phyloP scores from a whole-genome alignment of 2,113 vertebrate species.

The Colinus virginianus region DNA sequence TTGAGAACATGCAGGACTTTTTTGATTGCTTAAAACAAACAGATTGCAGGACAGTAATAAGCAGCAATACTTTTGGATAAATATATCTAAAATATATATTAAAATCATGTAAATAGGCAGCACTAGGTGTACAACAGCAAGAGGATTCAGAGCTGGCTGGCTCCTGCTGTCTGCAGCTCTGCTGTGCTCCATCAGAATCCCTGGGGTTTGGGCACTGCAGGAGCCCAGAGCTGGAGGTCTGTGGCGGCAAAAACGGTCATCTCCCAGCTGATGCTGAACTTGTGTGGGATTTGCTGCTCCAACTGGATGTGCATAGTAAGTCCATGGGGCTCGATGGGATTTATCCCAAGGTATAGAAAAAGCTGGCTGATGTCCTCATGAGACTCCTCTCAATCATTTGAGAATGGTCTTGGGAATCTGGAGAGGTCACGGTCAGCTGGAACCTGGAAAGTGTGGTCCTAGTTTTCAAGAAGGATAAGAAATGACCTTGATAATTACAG shows the following conservation, averaged over 20 bases:
- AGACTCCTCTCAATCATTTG: background rate
- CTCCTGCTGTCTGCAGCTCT: background rate
- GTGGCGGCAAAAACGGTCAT: background rate
- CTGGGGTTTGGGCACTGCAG: background rate
- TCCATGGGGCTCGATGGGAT: background rate
- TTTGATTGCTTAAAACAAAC: constrained; percentile 66
- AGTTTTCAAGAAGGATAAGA: background rate
- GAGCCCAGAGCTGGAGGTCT: background rate
- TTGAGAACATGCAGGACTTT: constrained; percentile 68
- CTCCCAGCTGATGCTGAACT: background rate
- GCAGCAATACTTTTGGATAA: constrained; percentile 47
- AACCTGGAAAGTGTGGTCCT: background rate
- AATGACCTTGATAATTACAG: background rate
- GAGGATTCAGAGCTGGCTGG: background rate
- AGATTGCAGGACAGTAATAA: constrained; percentile 19
- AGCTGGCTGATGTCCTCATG: background rate
- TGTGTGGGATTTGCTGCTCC: background rate
- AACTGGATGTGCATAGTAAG: background rate
- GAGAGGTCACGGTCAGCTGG: background rate
- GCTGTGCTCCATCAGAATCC: background rate
- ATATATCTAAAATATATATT: constrained; percentile 12
- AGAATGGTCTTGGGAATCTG: background rate
- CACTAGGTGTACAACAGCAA: background rate
- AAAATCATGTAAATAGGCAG: background rate
- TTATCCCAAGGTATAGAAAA: background rate